phyloP scores from a whole-genome alignment of 1,140 invertebrate species.

The Rhagoletis zephyria region DNA sequence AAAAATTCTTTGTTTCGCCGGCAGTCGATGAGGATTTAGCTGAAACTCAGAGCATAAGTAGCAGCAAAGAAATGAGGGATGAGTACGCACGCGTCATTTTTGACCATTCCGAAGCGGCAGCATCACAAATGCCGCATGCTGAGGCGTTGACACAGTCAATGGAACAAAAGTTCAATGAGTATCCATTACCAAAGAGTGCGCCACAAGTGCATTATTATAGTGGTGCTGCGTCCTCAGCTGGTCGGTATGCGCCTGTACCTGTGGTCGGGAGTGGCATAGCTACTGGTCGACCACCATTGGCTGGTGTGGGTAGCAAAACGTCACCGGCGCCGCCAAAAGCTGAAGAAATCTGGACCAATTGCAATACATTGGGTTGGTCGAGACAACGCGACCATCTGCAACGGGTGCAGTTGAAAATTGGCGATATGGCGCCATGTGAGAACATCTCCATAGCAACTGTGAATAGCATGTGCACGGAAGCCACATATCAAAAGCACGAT shows the following conservation, averaged over 20 bases:
- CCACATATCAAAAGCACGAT: conserved; percentile 84
- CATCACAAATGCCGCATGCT: conserved; percentile 67
- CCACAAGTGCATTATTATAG: conserved; percentile 69
- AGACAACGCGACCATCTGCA: conserved; percentile 85
- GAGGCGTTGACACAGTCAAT: conserved; percentile 64
- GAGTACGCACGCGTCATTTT: conserved; percentile 50
- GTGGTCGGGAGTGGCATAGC: neutral
- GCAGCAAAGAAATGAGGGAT: neutral
- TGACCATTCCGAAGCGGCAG: conserved; percentile 57
- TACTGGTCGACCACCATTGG: neutral
- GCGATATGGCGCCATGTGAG: conserved; percentile 84
- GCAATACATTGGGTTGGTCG: conserved; percentile 88
- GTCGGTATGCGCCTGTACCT: neutral
- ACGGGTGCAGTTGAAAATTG: conserved; percentile 82
- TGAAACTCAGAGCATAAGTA: neutral
- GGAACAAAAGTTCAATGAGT: conserved; percentile 57
- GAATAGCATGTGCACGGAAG: conserved; percentile 87
- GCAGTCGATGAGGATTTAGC: conserved; percentile 54
- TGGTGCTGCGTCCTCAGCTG: neutral
- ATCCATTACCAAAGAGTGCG: conserved; percentile 66
- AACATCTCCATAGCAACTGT: conserved; percentile 87
- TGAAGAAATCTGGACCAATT: conserved; percentile 75
- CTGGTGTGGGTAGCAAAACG: neutral
- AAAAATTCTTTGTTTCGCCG: conserved; percentile 69
- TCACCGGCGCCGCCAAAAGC: neutral